Evolutionary conservation across 64 coral and sea anemone genomes (phyloP), one percentile per base, ranked within the genome.

Genomic region (Pocillopora verrucosa): DNA sequence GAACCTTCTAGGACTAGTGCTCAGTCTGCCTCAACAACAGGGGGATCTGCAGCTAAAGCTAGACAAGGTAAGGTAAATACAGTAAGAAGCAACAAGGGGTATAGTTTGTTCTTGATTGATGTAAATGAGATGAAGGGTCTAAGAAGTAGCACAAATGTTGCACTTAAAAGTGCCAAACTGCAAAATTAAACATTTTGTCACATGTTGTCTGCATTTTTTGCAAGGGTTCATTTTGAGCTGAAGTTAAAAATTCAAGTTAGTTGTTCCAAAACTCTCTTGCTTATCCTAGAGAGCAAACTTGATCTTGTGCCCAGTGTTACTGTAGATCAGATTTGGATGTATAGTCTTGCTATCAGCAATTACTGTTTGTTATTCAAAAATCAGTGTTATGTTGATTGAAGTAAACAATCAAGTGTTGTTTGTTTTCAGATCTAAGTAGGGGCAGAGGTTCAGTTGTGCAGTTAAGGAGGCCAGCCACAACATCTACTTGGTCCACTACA

Each of bases 381-480:
- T 36, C 80, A 64, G 59, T n/a, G 7, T 13, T 36, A 5, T 35
- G 36, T 16, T 37, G 35, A 41, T 35, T 13, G 24, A 80, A 57
- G 19, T 41, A 58, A 13, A 22, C 16, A 16, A 56, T 19, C 6
- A 56, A 78, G 36, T 58, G 19, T n/a, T 78, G 76, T 13, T 61
- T 45, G 3, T 9, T 59, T 65, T 26, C 41, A 89, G 88, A 89
- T 80, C 30, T 65, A 16, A 59, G 13, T 58, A 63, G 78, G 22
- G 59, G 60, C 34, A 89, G 60, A 58, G 65, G 76, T 56, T 72
- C 61, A 12, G 88, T 89, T 24, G 88, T 89, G 16, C 88, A 89
- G 62, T 80, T 89, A 60, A 89, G 68, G 59, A 67, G 88, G 78
- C 76, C 88, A 30, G 77, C 74, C 63, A 56, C 87, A 78, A 65